A percentile compares a stretch with the other conserved stretches of the same genome.
These are phyloP conservation scores for Osmerus eperlanus DNA, from an alignment of 2,113 vertebrate species.

Conservation along the genomic window DNA sequence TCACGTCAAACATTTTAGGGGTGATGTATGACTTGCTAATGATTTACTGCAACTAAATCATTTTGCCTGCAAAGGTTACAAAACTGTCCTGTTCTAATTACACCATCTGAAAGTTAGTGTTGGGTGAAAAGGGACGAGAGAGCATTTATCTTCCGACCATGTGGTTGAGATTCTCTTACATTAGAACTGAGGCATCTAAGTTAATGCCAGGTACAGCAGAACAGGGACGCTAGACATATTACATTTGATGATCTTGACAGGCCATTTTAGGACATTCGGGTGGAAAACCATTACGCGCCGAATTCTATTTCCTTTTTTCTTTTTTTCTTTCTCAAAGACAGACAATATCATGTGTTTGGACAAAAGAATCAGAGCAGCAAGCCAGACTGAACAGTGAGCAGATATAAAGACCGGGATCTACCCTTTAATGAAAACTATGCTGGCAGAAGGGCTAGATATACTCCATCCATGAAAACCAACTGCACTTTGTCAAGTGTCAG, in stretches of 20 bases:
- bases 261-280: neutral
- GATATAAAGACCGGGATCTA: slow-evolving; percentile 14
- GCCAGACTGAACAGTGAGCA: slow-evolving; percentile 5
- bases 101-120: neutral
- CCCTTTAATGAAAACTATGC: slow-evolving; percentile 43
- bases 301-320: neutral
- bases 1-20: slow-evolving; percentile 57
- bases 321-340: neutral
- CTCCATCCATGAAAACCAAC: slow-evolving; percentile 50
- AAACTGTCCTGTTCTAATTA: slow-evolving; percentile 22
- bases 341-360: slow-evolving; percentile 7
- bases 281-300: neutral
- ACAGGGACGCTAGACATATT: neutral
- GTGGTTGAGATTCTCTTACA: slow-evolving; percentile 1
- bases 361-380: neutral
- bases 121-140: neutral
- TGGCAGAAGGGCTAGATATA: slow-evolving; percentile 49
- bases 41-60: slow-evolving; percentile 11
- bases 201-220: neutral
- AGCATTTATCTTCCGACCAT: neutral
- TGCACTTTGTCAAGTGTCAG: slow-evolving; percentile 66
- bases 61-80: neutral
- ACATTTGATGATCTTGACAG: neutral
- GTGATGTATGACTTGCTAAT: slow-evolving; percentile 29
- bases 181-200: neutral